Base-by-base conservation (phyloP, 2,888 invertebrate genomes). In the Meteorus colon region DNA sequence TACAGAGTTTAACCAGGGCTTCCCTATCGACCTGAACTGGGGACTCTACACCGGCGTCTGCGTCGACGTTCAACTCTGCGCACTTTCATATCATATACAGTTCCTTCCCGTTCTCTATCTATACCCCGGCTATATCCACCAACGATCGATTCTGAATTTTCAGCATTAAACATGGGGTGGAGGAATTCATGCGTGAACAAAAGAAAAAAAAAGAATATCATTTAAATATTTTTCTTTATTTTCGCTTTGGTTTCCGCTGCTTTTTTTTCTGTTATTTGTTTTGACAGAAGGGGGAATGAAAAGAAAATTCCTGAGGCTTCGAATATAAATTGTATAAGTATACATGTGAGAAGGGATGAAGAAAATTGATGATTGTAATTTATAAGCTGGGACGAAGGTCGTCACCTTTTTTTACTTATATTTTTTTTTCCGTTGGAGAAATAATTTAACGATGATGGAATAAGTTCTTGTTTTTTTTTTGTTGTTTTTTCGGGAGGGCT, bases 71-170 rank as follows among this genome's bases (percentile, higher is more conserved):
- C 81, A 81, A 82, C 84, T 86, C 82, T 83, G 86, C 88, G 84
- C 88, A 88, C 89, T 87, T 88, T 84, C 80, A 37, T 71, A 60
- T 37, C 69, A 60, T 45, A 48, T 37, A 31, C 37, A 31, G 60
- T 60, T 67, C 75, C 76, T 63, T 73, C 71, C 66, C 59, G 34
- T 59, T 68, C 76, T 55, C 67, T 31, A 6, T 67, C 72, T 77
- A 10, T 75, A 51, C 51, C 73, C 34, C 75, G 84, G 82, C 82
- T 48, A 41, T 55, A 55, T 19, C 55, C 55, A 55, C 55, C 84
- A 83, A 80, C 87, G 86, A 88, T 88, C 88, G 87, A 88, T 88
- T 87, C 86, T 86, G 85, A 87, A 88, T 88, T 88, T 87, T 86
- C 85, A 86, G 83, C 67, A 75, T 80, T 75, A 75, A 55, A 76